Evolutionary conservation across 1,140 invertebrate species (phyloP).

Genomic region (Drosophila cardini): DNA sequence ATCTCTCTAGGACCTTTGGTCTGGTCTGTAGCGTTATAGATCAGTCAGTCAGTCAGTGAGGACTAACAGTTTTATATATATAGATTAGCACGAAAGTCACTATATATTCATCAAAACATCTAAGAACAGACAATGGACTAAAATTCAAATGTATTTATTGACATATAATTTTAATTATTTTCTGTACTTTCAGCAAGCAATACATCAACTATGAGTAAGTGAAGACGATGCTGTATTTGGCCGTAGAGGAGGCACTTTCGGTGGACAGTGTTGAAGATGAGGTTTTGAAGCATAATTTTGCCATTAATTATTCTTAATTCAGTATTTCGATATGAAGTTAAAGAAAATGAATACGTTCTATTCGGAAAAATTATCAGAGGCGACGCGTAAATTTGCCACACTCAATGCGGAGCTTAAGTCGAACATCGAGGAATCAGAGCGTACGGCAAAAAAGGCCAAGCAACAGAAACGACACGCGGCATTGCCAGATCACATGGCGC

Average conservation of each 20-base stretch:
- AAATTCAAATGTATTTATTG: too few relatives aligned
- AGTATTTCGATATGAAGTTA: conserved; percentile 97
- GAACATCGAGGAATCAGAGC: conserved; percentile 89
- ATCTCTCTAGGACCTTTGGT: too few relatives aligned
- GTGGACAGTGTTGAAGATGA: conserved; percentile 94
- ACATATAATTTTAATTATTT: too few relatives aligned
- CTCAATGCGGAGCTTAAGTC: conserved; percentile 95
- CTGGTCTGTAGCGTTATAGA: too few relatives aligned
- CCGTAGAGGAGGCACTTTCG: conserved; percentile 95
- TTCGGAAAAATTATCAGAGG: conserved; percentile 98
- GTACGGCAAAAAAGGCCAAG: conserved; percentile 86
- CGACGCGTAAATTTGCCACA: conserved; percentile 96
- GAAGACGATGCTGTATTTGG: conserved; percentile 95
- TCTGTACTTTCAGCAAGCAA: too few relatives aligned
- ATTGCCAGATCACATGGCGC: conserved; percentile 90
- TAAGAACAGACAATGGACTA: too few relatives aligned
- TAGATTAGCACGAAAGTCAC: too few relatives aligned
- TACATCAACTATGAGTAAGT: too few relatives aligned
- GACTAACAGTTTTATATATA: too few relatives aligned
- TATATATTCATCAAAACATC: too few relatives aligned
- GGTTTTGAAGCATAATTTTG: conserved; percentile 94
- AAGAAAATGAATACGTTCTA: conserved; percentile 99
- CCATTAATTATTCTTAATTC: conserved; percentile 97
- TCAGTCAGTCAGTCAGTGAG: too few relatives aligned
- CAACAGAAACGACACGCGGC: conserved; percentile 85